These are phyloP conservation scores for Neosalanx taihuensis DNA, from an alignment of 2,797 vertebrate genomes.

Conservation along the genomic window DNA sequence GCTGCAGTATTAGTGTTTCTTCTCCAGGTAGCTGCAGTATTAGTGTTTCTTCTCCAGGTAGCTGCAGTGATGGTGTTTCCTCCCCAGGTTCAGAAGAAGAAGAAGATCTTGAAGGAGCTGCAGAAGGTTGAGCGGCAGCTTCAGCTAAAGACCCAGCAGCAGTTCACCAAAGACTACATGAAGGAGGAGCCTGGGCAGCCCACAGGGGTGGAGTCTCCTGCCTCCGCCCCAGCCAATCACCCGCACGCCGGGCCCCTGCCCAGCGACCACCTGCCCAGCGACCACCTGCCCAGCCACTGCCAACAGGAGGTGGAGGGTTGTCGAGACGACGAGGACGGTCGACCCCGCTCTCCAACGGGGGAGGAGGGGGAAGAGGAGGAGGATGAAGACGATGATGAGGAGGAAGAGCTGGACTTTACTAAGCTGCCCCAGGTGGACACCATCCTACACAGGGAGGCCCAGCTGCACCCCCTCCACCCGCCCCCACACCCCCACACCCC, in stretches of 20 bases:
- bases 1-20: no score
- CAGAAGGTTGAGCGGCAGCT: constrained; percentile 90
- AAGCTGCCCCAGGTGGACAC: constrained; percentile 82
- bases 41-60: no score
- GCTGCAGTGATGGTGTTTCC: not conserved
- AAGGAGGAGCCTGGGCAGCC: constrained; percentile 76
- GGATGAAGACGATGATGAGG: constrained; percentile 32
- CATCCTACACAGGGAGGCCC: constrained; percentile 75
- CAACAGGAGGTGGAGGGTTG: not conserved
- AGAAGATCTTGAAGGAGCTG: constrained; percentile 89
- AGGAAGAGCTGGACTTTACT: constrained; percentile 65
- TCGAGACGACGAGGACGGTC: constrained; percentile 23
- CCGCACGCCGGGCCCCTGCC: constrained; percentile 59
- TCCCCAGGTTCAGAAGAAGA: constrained; percentile 87
- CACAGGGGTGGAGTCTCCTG: constrained; percentile 45
- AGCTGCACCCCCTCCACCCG: constrained; percentile 63
- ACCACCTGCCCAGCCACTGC: constrained; percentile 51
- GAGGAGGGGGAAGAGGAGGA: constrained; percentile 31
- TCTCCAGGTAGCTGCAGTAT: no score
- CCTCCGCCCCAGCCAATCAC: constrained; percentile 50
- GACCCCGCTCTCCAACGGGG: constrained; percentile 15
- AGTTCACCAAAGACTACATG: constrained; percentile 92
- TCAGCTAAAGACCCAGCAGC: constrained; percentile 90
- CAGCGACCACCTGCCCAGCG: constrained; percentile 45
- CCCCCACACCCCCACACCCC: constrained; percentile 61